These are phyloP conservation scores for Ditylenchus dipsaci DNA, from an alignment of 1,140 invertebrate genomes.

Conservation along the genomic window DNA sequence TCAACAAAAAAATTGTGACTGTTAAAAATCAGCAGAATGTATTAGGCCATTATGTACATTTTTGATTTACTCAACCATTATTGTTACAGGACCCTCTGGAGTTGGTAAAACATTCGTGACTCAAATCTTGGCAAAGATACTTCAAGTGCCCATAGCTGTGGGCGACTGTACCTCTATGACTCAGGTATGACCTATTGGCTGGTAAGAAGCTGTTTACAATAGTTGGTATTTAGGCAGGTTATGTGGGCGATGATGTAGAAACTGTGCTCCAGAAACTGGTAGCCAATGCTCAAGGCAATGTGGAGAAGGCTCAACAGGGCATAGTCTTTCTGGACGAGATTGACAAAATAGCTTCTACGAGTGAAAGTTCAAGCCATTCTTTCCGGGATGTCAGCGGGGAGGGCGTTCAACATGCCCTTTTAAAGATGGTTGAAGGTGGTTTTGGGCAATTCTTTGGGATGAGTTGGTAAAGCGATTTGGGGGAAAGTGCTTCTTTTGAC, in stretches of 20 bases:
- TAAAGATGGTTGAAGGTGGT: conserved; percentile 78
- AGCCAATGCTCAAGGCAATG: conserved; percentile 92
- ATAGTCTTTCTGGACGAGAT: conserved; percentile 99
- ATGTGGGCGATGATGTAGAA: conserved; percentile 99
- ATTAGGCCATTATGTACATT: too few species aligned
- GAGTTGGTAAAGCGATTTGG: too few species aligned
- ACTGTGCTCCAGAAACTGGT: conserved; percentile 95
- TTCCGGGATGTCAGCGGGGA: conserved; percentile 93
- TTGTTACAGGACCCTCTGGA: conserved; percentile 77
- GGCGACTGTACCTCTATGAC: conserved; percentile 84
- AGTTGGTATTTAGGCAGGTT: conserved; percentile 73
- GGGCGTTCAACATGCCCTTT: conserved; percentile 80
- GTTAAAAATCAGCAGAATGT: too few species aligned
- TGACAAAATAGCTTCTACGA: conserved; percentile 96
- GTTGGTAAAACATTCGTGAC: conserved; percentile 93
- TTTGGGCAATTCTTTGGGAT: background rate
- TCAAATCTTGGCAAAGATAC: conserved; percentile 80
- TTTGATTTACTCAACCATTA: too few species aligned
- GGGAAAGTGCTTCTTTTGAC: too few species aligned
- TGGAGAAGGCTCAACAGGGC: conserved; percentile 77
- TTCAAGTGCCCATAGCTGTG: conserved; percentile 98
- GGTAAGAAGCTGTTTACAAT: too few species aligned
- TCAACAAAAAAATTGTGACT: too few species aligned
- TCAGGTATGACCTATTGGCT: conserved; percentile 54
- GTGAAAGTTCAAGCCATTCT: conserved; percentile 65